phyloP scores from a whole-genome alignment of 2,113 vertebrate species.

The Callorhinus ursinus region DNA sequence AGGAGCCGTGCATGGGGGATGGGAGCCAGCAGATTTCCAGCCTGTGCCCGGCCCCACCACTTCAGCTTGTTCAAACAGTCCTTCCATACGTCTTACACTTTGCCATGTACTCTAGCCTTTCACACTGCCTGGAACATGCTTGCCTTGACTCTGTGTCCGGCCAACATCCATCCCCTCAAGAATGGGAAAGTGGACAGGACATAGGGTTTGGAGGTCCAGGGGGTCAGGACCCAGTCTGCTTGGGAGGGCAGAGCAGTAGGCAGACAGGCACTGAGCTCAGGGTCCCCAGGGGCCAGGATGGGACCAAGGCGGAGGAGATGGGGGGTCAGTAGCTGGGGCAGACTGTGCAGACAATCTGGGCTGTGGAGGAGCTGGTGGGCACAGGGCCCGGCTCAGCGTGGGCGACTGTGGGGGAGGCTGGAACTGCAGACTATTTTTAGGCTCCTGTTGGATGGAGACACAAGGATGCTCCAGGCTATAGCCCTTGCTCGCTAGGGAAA shows the following conservation, averaged over 20 bases:
- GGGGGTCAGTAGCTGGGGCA: not conserved
- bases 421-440: slow-evolving; percentile 74
- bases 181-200: not conserved
- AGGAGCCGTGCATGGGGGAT: fast-evolving
- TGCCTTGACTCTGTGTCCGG: not conserved
- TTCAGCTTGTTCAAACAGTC: not conserved
- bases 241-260: not conserved
- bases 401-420: slow-evolving; percentile 60
- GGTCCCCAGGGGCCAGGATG: not conserved
- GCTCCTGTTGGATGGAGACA: slow-evolving; percentile 62
- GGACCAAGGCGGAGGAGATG: not conserved
- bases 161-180: not conserved
- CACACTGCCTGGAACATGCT: not conserved
- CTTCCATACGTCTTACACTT: not conserved
- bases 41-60: not conserved
- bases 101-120: fast-evolving
- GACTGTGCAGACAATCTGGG: slow-evolving; percentile 41
- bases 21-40: not conserved
- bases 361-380: slow-evolving; percentile 11
- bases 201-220: not conserved
- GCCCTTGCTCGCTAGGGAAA: not conserved
- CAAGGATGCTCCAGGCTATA: slow-evolving; percentile 61
- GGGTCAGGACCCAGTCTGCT: not conserved
- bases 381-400: not conserved
- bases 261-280: not conserved